Evolutionary conservation across 2,888 invertebrate genomes (phyloP).

Genomic region (Acrobasis suavella): DNA sequence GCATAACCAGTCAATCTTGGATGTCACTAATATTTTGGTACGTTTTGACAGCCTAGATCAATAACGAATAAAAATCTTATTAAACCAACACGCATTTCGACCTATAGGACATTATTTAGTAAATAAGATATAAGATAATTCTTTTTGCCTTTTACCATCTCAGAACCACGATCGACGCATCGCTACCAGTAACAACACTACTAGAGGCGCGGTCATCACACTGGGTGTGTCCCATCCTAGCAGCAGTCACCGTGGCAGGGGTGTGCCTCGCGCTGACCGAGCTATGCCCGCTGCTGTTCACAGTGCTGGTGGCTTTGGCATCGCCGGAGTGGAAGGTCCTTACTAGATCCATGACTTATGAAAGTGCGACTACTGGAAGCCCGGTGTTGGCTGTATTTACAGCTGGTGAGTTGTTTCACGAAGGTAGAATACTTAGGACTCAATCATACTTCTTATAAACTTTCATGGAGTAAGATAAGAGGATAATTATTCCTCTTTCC

Average conservation of each 20-base stretch:
- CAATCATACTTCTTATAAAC: no score
- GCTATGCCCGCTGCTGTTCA: constrained; percentile 81
- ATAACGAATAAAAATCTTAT: no score
- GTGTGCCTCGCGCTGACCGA: constrained; percentile 84
- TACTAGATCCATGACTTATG: constrained; percentile 83
- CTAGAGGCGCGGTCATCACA: constrained; percentile 83
- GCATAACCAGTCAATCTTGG: no score
- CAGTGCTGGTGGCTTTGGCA: constrained; percentile 79
- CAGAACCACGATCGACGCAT: constrained; percentile 82
- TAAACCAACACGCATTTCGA: no score
- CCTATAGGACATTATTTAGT: neutral
- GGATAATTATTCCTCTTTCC: no score
- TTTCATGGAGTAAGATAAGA: no score
- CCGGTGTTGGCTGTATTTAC: constrained; percentile 85
- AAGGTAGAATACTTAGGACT: no score
- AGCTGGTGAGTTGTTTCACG: constrained; percentile 67
- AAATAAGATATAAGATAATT: no score
- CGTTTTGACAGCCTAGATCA: no score
- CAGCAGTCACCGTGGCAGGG: constrained; percentile 82
- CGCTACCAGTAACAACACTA: constrained; percentile 82
- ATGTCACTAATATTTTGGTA: no score
- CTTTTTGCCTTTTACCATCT: neutral
- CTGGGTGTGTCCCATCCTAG: constrained; percentile 83
- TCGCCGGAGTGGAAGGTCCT: constrained; percentile 85
- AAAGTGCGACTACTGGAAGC: constrained; percentile 83